phyloP scores from a whole-genome alignment of 2,113 vertebrate species.

The Willisornis vidua region DNA sequence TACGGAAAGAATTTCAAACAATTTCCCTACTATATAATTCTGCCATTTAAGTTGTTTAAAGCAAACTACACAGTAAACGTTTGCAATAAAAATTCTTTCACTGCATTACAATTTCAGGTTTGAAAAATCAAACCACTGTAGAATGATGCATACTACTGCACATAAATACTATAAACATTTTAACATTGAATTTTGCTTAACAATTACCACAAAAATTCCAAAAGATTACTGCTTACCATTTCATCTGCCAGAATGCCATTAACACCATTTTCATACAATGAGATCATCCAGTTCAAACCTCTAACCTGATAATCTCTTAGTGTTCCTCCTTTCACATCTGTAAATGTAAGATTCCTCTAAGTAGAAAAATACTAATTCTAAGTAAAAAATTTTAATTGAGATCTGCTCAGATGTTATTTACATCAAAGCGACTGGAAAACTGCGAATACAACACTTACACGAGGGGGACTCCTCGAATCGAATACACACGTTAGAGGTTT shows the following conservation, averaged over 20 bases:
- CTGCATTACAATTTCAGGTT: neutral
- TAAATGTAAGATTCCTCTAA: constrained; percentile 54
- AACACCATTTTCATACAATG: constrained; percentile 90
- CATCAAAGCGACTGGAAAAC: neutral
- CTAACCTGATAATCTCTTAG: constrained; percentile 89
- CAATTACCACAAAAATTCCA: neutral
- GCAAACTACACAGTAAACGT: neutral
- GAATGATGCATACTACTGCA: neutral
- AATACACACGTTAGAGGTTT: constrained; percentile 82
- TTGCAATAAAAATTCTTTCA: neutral
- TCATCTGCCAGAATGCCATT: constrained; percentile 93
- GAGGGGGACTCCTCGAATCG: constrained; percentile 90
- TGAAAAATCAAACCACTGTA: neutral
- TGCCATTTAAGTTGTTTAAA: neutral
- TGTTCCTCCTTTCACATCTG: constrained; percentile 88
- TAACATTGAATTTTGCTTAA: neutral
- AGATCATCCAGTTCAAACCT: constrained; percentile 93
- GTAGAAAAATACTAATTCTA: neutral
- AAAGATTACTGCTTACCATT: constrained; percentile 81
- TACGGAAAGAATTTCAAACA: neutral
- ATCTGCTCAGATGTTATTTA: neutral
- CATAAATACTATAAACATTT: neutral
- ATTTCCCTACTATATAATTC: neutral
- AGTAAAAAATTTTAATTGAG: neutral
- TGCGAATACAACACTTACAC: constrained; percentile 71